Evolutionary conservation across 2,888 invertebrate species (phyloP).

Genomic region (Ectemnius lituratus): DNA sequence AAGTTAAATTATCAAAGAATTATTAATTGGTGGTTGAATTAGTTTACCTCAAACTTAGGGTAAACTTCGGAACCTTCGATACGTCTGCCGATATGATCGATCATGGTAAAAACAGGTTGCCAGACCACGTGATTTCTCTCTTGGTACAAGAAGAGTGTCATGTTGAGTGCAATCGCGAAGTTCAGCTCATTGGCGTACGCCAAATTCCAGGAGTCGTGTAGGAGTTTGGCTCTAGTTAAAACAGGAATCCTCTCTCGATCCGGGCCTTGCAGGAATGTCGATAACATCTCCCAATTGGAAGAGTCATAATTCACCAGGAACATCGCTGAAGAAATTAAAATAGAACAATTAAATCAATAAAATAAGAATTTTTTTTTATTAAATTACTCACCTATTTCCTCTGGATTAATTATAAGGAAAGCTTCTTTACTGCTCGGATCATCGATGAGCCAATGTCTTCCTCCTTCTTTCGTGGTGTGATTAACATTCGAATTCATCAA

Average conservation of each 20-base stretch:
- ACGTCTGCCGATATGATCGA: slow-evolving; percentile 88
- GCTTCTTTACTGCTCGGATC: slow-evolving; percentile 81
- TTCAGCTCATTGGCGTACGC: slow-evolving; percentile 88
- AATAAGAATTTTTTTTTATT: not conserved
- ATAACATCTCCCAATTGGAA: slow-evolving; percentile 87
- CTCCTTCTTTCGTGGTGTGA: slow-evolving; percentile 67
- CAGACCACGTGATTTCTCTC: slow-evolving; percentile 88
- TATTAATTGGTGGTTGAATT: not conserved
- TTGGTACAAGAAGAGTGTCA: slow-evolving; percentile 87
- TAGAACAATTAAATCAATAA: not conserved
- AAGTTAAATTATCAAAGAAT: not conserved
- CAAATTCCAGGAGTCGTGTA: slow-evolving; percentile 89
- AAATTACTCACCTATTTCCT: slow-evolving; percentile 85
- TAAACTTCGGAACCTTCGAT: slow-evolving; percentile 84
- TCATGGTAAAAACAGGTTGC: slow-evolving; percentile 90
- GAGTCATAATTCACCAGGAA: slow-evolving; percentile 91
- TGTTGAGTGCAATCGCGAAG: slow-evolving; percentile 87
- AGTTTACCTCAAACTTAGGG: slow-evolving; percentile 85
- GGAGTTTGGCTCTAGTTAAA: slow-evolving; percentile 85
- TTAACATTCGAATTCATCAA: slow-evolving; percentile 80
- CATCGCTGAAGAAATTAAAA: slow-evolving; percentile 80
- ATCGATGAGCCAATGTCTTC: slow-evolving; percentile 64
- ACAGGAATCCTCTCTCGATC: slow-evolving; percentile 81
- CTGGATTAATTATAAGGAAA: slow-evolving; percentile 89
- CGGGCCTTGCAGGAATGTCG: slow-evolving; percentile 80